Evolutionary conservation across 2,113 vertebrate genomes (phyloP), one percentile per base, ranked within the genome.

Genomic region (Phoxinus phoxinus): DNA sequence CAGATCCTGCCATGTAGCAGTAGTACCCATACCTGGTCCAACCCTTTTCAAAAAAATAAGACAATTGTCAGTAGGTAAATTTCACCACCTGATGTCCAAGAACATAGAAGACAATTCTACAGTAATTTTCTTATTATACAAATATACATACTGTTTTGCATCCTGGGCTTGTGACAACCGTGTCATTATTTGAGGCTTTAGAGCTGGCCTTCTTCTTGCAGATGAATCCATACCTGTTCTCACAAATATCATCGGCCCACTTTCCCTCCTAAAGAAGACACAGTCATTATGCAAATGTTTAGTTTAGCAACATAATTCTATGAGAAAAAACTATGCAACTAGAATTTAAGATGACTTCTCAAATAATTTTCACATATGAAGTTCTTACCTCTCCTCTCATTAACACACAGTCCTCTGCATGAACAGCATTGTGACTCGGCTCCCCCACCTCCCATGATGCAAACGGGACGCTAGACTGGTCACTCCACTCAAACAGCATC

Each of bases 401-500:
- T 74, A 97, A 91, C 8, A 97, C 95, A 41, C 98, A 99, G 84
- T 99, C 95, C 37, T 97, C 96, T 75, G 95, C 93, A 87, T 90
- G 91, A 56, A 89, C 86, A 41, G 93, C 91, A 56, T 90, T 89
- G 53, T 95, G 92, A 15, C 92, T 91, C 6, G 98, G 97, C 75
- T 97, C 94, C 44, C 95, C 96, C 81, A 32, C 93, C 69, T 94
- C 89, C 97, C 98, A 99, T 83, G 90, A 96, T 35, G 95, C 96
- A 81, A 96, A 98, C 0, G 90, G 95, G 32, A 99, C 96, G 0
- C 92, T 90, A 0, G 96, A 94, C 17, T 95, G 93, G 88, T 99
- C 98, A 0, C 95, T 97, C 97, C 97, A 99, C 76, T 97, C 96
- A 93, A 99, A 99, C 86, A 96, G 94, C 92, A 98, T 95, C 71